Evolutionary conservation across 2,113 vertebrate species (phyloP).

Genomic region (Chlorodrepanis virens): DNA sequence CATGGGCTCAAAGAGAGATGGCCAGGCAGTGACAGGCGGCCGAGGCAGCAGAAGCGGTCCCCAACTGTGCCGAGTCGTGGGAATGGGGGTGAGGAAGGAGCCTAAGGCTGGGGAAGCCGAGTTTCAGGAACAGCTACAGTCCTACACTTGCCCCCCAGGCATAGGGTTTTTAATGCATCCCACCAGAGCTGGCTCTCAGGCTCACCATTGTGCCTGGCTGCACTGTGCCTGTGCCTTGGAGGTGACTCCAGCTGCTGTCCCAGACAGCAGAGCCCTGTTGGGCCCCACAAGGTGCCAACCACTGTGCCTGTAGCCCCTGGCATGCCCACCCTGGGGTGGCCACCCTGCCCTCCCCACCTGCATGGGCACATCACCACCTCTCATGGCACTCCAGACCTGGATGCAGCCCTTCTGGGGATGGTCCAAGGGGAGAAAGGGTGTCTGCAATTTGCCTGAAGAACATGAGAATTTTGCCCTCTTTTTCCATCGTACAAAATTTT

Average conservation of each 20-base stretch:
- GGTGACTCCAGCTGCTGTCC: background rate
- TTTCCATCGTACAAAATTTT: background rate
- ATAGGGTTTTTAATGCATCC: background rate
- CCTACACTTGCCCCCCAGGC: background rate
- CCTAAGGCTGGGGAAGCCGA: background rate
- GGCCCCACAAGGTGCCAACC: fast-evolving
- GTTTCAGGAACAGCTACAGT: background rate
- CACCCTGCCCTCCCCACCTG: background rate
- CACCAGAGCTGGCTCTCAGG: background rate
- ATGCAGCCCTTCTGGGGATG: background rate
- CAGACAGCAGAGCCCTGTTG: fast-evolving
- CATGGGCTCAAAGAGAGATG: constrained; percentile 47
- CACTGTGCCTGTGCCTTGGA: background rate
- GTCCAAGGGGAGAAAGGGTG: fast-evolving
- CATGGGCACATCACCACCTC: fast-evolving
- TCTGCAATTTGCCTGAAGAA: background rate
- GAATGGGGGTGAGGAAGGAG: constrained; percentile 40
- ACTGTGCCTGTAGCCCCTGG: background rate
- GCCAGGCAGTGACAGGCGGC: background rate
- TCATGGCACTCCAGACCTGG: fast-evolving
- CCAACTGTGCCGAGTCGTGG: constrained; percentile 46
- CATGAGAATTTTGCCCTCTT: background rate
- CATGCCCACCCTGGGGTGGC: background rate
- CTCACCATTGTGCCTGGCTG: fast-evolving
- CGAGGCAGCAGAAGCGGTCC: background rate